Evolutionary conservation across 53 echinoderm and acorn worm genomes (phyloP), one percentile per base, ranked within the genome.

Genomic region (Temnopleurus reevesii): DNA sequence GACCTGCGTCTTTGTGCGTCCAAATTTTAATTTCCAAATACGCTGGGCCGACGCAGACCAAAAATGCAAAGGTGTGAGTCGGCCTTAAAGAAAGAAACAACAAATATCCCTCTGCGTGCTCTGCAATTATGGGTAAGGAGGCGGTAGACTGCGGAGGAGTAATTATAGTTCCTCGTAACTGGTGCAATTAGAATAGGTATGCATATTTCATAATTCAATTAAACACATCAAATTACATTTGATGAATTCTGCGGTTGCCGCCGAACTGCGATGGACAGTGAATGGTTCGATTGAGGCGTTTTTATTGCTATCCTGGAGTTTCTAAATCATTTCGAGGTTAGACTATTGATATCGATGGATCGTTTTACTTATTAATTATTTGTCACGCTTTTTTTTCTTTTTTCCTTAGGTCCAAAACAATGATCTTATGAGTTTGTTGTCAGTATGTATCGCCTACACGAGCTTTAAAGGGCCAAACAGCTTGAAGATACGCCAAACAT

Each of bases 181-280:
- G 8, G 38, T 41, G 26, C 71, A 41, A 71, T 71, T 71, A 71
- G 38, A 71, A 71, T 71, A 71, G 19, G 41, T 71, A 71, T 71
- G 71, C 36, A 71, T 71, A 71, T 71, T 71, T 71, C 71, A 71
- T 71, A 71, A 71, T 71, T 71, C 41, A 71, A 71, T 71, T 71
- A 71, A 38, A 38, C 36, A 71, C 71, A 41, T 71, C 71, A 71
- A 71, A 71, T 71, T 71, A 71, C 71, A 71, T 71, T 71, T 71
- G 38, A 71, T 71, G 38, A 71, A 71, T 71, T 71, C 43, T 71
- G 71, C 5, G 71, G 71, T 41, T 71, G n/a, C n/a, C 38, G 35
- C 2, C 21, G 23, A 41, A 23, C 21, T 71, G 33, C 36, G 71
- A 71, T 41, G 64, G 64, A 19, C 34, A 8, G 34, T 15, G 41